Conservation (phyloP, 1,140 invertebrate species). For the Pseudomyrmex dendroicus region DNA sequence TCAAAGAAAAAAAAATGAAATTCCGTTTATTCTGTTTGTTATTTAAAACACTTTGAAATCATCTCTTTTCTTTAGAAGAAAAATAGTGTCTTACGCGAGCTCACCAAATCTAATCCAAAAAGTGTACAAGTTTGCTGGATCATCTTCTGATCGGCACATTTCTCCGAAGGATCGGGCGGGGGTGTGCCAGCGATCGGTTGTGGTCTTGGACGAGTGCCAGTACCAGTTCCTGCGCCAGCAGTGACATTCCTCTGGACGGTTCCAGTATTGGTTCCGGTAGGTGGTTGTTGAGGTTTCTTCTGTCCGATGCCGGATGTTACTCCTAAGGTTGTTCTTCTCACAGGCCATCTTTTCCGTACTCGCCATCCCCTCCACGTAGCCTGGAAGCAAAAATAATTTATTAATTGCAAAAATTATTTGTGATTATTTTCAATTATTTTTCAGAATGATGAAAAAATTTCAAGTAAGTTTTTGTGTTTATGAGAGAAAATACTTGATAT, state of each 20-base stretch:
- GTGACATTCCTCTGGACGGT: conserved; percentile 79
- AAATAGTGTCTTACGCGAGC: conserved; percentile 28
- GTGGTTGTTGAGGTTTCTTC: conserved; percentile 73
- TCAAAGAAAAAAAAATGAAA: neutral
- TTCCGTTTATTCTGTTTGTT: neutral
- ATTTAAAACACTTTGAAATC: neutral
- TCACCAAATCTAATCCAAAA: conserved; percentile 94
- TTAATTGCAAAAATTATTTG: neutral
- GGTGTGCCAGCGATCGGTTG: conserved; percentile 95
- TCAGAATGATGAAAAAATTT: neutral
- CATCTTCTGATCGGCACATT: conserved; percentile 93
- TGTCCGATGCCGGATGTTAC: conserved; percentile 65
- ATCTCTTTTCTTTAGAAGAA: neutral
- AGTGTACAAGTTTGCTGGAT: conserved; percentile 95
- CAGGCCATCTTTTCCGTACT: conserved; percentile 89
- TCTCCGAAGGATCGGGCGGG: conserved; percentile 90
- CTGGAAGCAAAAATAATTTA: conserved; percentile 83
- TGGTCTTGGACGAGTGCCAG: conserved; percentile 89
- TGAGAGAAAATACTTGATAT: neutral
- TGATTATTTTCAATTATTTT: neutral
- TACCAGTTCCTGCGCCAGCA: conserved; percentile 77
- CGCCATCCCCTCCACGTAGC: conserved; percentile 93
- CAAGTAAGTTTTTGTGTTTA: too few species aligned
- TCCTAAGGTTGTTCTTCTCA: conserved; percentile 84
- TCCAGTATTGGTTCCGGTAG: conserved; percentile 67